A percentile compares a stretch with the other conserved stretches of the same genome.
Evolutionary conservation across 2,888 invertebrate species (phyloP).

Genomic region (Himalopsyche japonica): DNA sequence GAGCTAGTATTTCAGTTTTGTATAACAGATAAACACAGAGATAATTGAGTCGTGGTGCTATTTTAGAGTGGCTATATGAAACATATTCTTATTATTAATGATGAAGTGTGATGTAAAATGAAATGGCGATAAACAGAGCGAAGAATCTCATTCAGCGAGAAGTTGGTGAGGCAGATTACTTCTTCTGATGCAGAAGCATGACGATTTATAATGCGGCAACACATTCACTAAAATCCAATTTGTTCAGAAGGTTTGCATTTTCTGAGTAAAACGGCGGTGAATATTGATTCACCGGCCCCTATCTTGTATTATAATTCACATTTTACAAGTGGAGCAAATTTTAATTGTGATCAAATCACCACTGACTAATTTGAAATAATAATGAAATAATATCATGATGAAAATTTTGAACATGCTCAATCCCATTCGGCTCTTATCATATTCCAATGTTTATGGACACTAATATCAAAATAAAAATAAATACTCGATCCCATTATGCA

Average conservation of each 20-base stretch:
- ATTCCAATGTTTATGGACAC: no score
- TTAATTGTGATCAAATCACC: no score
- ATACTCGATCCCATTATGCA: no score
- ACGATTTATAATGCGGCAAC: neutral
- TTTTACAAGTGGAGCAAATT: no score
- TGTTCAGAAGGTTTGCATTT: neutral
- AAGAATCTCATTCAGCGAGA: neutral
- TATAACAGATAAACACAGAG: neutral
- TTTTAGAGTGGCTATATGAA: neutral
- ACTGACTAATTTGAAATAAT: no score
- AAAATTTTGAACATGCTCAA: no score
- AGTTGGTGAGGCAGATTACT: neutral
- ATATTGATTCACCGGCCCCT: no score
- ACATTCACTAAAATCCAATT: neutral
- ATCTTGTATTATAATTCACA: no score
- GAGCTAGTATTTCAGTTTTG: neutral
- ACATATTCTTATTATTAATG: neutral
- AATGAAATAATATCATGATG: no score
- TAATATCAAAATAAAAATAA: no score
- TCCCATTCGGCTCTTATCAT: no score
- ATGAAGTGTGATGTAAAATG: neutral
- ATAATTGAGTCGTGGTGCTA: neutral
- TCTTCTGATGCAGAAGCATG: neutral
- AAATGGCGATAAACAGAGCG: neutral
- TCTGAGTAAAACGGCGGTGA: neutral